Conservation (phyloP, 2,113 vertebrate genomes). For the Oreochromis aureus region DNA sequence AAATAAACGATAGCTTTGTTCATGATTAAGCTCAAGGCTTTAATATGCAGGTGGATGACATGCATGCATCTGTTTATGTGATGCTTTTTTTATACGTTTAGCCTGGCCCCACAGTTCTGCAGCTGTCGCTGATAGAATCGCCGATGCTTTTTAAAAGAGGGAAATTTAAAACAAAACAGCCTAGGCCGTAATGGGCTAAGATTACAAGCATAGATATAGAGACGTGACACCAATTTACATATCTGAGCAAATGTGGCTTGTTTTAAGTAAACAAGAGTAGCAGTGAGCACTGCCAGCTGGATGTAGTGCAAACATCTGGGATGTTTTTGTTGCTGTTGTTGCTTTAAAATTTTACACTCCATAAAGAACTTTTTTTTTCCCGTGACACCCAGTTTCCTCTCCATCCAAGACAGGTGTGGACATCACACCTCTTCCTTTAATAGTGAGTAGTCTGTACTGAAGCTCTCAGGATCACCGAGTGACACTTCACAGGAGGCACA, state of each 20-base stretch:
- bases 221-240: background rate
- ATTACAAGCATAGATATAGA: background rate
- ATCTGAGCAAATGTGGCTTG: background rate
- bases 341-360: background rate
- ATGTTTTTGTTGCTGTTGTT: background rate
- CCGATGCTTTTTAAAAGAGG: background rate
- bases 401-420: background rate
- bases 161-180: background rate
- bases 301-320: background rate
- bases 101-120: background rate
- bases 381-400: background rate
- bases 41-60: background rate
- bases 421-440: background rate
- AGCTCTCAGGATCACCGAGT: background rate
- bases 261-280: background rate
- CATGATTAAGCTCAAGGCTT: background rate
- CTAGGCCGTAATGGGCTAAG: background rate
- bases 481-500: background rate
- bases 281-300: background rate
- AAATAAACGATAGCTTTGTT: accelerated
- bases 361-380: background rate
- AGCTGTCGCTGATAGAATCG: background rate
- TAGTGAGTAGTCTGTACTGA: background rate
- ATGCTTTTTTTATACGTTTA: background rate
- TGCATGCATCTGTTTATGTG: accelerated